Evolutionary conservation across 2,113 vertebrate species (phyloP), one percentile per base, ranked within the genome.

Genomic region (Grantiella picta): DNA sequence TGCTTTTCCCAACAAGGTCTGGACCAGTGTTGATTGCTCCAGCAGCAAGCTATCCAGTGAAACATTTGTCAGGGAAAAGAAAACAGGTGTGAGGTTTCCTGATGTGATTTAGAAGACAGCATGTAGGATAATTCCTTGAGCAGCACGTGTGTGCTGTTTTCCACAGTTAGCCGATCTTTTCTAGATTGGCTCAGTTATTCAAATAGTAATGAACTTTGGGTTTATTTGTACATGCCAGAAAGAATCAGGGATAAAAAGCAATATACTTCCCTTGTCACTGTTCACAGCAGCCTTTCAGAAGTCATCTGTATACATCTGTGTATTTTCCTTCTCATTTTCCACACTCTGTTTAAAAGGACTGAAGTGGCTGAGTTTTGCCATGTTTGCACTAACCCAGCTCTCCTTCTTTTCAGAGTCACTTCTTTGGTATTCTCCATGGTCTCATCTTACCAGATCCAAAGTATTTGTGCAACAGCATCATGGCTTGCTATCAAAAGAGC

Each of bases 61-160:
- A 95, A 96, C 89, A 94, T 90, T 97, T 96, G 94, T 91, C 96
- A 93, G 83, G 65, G 91, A 92, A 97, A 94, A 95, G 91, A 96
- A 97, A 97, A 95, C 87, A 96, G 52, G 69, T 96, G 92, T 84
- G 96, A 97, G 89, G 76, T 89, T 84, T 87, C 89, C 87, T 93
- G 95, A 95, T 87, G 94, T 79, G 91, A 92, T 88, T 94, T 85
- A 89, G 64, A 95, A 94, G 89, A 78, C 82, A 96, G 73, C 80
- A 80, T 29, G 79, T 8, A 87, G 70, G 81, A 66, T 92, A 80
- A 93, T 91, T 96, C 92, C 94, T 76, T 44, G 42, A 85, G 89
- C 77, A 89, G 68, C 86, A 96, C 66, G 42, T 84, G 80, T 81
- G 75, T 49, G 47, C 73, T 87, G 83, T 79, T 86, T 96, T 95